These are phyloP conservation scores for Monoplex corrugatus DNA, from an alignment of 2,888 invertebrate species.

Conservation along the genomic window DNA sequence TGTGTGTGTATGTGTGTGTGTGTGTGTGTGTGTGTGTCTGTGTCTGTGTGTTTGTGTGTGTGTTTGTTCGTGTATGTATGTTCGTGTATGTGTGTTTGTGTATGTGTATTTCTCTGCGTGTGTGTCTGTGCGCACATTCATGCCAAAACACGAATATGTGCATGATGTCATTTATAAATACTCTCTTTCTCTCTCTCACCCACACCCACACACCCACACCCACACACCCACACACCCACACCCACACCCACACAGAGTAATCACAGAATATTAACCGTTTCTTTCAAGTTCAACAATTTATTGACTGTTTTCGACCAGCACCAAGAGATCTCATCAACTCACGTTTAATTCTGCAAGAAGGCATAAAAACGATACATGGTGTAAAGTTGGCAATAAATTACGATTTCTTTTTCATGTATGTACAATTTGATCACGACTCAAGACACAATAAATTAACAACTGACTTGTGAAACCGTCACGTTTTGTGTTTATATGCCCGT, in stretches of 20 bases:
- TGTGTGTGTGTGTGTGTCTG: slow-evolving; percentile 37
- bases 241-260: neutral
- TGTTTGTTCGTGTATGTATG: slow-evolving; percentile 24
- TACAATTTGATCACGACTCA: neutral
- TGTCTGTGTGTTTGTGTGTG: slow-evolving; percentile 41
- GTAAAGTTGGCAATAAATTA: neutral
- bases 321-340: neutral
- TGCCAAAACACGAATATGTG: no score
- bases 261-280: no score
- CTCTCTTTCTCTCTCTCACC: neutral
- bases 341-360: neutral
- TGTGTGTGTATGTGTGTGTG: slow-evolving; percentile 40
- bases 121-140: slow-evolving; percentile 33
- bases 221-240: neutral
- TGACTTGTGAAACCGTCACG: neutral
- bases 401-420: neutral
- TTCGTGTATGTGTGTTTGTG: neutral
- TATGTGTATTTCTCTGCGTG: neutral
- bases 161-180: no score
- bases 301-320: neutral
- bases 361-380: neutral
- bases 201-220: neutral
- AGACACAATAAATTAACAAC: neutral
- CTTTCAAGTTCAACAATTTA: neutral
- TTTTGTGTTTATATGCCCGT: neutral